These are phyloP conservation scores for Idaea straminata DNA, from an alignment of 2,888 invertebrate genomes.

Conservation along the genomic window DNA sequence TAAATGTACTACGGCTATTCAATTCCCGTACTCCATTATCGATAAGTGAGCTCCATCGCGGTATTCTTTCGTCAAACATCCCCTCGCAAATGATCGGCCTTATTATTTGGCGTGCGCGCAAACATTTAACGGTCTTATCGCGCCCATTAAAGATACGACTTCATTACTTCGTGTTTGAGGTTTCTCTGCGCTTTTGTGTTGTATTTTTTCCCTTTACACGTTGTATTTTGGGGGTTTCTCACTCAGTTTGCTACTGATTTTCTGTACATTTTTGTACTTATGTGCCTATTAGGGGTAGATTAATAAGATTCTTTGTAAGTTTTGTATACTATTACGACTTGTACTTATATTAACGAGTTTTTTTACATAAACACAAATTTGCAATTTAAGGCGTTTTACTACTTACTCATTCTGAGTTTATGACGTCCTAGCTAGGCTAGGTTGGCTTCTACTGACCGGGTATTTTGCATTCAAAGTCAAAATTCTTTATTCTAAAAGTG, in stretches of 20 bases:
- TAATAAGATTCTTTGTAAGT: too few species aligned
- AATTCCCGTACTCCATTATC: constrained; percentile 22
- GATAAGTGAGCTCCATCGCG: constrained; percentile 24
- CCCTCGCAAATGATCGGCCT: constrained; percentile 75
- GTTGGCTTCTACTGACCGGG: too few species aligned
- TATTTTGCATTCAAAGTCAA: too few species aligned
- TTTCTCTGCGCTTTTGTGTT: constrained; percentile 1
- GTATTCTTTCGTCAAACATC: constrained; percentile 47
- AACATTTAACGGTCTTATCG: constrained; percentile 78
- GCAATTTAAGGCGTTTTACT: too few species aligned
- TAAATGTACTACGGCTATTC: constrained; percentile 33
- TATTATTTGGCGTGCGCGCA: constrained; percentile 80
- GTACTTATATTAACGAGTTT: too few species aligned
- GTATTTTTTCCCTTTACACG: neutral
- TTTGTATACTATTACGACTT: too few species aligned
- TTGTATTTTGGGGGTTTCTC: neutral
- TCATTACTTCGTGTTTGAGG: constrained; percentile 54
- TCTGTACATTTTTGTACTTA: neutral
- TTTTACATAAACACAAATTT: too few species aligned
- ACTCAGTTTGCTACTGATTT: neutral
- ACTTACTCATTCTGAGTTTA: too few species aligned
- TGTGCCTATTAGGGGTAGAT: too few species aligned
- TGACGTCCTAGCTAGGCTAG: too few species aligned
- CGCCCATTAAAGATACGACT: constrained; percentile 77
- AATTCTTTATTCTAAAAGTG: too few species aligned